Base-by-base conservation (phyloP, 2,797 vertebrate genomes). In the Acipenser transmontanus region DNA sequence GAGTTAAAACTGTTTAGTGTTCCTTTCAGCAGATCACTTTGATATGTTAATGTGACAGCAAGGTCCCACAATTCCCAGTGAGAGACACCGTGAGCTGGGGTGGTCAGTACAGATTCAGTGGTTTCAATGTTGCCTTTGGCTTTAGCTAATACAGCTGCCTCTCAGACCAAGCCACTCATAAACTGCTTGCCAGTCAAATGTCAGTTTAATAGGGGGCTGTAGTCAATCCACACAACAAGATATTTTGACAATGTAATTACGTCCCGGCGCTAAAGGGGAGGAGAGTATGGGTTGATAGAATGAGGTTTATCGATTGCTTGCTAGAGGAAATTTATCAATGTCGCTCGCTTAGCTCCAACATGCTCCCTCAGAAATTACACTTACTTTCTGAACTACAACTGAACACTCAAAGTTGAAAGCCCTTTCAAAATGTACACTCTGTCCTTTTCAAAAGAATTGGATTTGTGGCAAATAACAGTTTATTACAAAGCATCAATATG, bases 241-340 rank as follows among this genome's bases (percentile, higher is more conserved):
- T 81, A 84, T 82, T 82, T 81, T 91, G 89, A 91, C 90, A 91
- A 80, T 81, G 85, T 91, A 90, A 91, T 91, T 90, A 90, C 1
- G 85, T 80, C 73, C 79, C 82, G 77, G 77, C 79, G 79, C 77
- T 83, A 82, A 66, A 48, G 78, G 66, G 34, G 34, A 77, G 76
- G 72, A 79, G 80, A 78, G 76, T 78, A 79, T 78, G 84, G 81
- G 70, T 49, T 12, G 76, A 80, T 51, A 73, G 81, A 74, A 80
- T 71, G 76, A 74, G 61, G 83, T 85, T 86, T 91, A 91, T 91
- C 89, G 89, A 91, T 92, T 85, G 86, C 82, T 83, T 81, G 85
- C 82, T 54, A 74, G 80, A 81, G 83, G 87, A 89, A 89, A 92
- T 92, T 91, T 90, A 91, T 92, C 91, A 92, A 85, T 88, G 89